Evolutionary conservation across 2,797 vertebrate species (phyloP).

Genomic region (Tarsius wallacei): DNA sequence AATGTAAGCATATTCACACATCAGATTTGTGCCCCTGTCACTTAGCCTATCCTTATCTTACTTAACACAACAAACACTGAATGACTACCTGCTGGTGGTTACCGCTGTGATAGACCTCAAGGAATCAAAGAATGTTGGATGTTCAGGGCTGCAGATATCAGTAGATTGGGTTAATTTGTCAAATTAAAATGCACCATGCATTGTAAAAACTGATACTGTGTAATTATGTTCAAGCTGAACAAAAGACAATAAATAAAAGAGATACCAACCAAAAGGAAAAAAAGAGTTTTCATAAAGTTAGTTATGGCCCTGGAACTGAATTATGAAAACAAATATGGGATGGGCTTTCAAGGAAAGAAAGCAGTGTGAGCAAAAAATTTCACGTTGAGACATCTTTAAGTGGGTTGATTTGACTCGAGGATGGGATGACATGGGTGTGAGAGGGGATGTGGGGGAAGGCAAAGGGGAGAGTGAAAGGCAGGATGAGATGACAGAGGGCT

Average conservation of each 20-base stretch:
- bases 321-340: background rate
- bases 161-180: background rate
- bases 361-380: background rate
- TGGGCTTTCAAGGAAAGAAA: background rate
- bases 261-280: background rate
- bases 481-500: background rate
- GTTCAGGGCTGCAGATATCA: background rate
- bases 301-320: background rate
- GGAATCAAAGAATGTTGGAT: background rate
- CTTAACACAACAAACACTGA: background rate
- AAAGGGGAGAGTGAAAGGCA: background rate
- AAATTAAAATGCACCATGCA: background rate
- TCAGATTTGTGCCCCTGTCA: background rate
- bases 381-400: background rate
- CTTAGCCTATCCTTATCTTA: background rate
- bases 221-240: background rate
- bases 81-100: too few relatives aligned
- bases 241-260: background rate
- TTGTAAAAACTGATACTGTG: background rate
- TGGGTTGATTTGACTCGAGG: background rate
- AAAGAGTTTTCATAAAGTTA: background rate
- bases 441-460: background rate
- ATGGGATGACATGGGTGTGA: too few relatives aligned
- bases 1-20: background rate
- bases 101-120: background rate